Evolutionary conservation across 2,797 vertebrate species (phyloP), one percentile per base, ranked within the genome.

Genomic region (Darevskia mixta): DNA sequence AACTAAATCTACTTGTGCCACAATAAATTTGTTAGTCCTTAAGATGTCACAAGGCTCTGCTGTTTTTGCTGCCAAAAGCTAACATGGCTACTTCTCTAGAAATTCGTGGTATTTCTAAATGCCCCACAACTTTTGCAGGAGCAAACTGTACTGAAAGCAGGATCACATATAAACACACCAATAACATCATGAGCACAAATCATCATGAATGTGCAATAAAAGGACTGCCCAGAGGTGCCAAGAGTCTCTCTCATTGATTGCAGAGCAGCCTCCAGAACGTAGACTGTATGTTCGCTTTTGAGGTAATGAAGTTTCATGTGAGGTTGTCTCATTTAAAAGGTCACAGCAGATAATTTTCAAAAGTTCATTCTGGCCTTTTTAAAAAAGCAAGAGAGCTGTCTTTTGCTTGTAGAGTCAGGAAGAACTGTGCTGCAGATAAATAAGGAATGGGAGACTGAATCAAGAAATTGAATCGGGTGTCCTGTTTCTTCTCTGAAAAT

Each of bases 201-300:
- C 61, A 64, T 64, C 2, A 7, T 64, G 20, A 23, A 23, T 64
- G 61, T 64, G 20, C 20, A 23, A 64, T 64, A 64, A 64, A 64
- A 23, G 23, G 61, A 64, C 17, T 64, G 61, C 20, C 61, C 20
- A 64, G 61, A 64, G 20, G 20, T 23, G 5, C 61, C 41, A 15
- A 29, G 27, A 9, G 27, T 23, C 5, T 43, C 1, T 11, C 1
- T 43, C 17, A 20, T 8, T n/a, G 20, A 41, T n/a, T 6, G 75
- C 66, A 0, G 0, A 64, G 3, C 85, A 27, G 0, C 6, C n/a
- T 4, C 5, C 2, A 75, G n/a, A 13, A 77, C 55, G 5, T 10
- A 1, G 0, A 0, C 1, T 2, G 17, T 38, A 89, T 8, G 4
- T 79, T 91, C 79, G 61, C 45, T 80, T 76, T 83, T 88, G 17